Conservation (phyloP, 2,888 invertebrate species). For the Drosophila suboccidentalis region DNA sequence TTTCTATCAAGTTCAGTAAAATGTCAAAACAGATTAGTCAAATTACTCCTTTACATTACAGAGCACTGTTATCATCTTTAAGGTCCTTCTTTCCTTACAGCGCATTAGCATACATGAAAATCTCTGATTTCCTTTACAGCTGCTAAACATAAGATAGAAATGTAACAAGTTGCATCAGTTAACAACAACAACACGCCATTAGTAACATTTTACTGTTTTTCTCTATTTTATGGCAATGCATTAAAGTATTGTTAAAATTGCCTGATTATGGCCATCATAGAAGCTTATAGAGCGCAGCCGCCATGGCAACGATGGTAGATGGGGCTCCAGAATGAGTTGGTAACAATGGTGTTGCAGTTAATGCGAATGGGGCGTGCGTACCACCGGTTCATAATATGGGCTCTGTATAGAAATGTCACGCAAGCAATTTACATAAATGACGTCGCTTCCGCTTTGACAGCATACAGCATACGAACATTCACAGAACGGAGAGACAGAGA, state of each 20-base stretch:
- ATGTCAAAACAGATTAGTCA: background rate
- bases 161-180: no score
- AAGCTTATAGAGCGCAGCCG: slow-evolving; percentile 59
- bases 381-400: slow-evolving; percentile 68
- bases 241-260: slow-evolving; percentile 32
- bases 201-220: slow-evolving; percentile 23
- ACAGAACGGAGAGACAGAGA: background rate
- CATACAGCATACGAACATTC: slow-evolving; percentile 8
- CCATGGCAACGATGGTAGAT: slow-evolving; percentile 15
- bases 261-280: slow-evolving; percentile 43
- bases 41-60: background rate
- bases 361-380: slow-evolving; percentile 58
- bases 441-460: slow-evolving; percentile 69
- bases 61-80: background rate
- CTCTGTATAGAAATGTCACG: slow-evolving; percentile 75
- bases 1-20: slow-evolving; percentile 35
- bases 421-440: slow-evolving; percentile 83
- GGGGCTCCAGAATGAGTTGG: slow-evolving; percentile 4
- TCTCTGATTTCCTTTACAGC: background rate
- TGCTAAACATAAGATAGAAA: background rate
- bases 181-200: background rate
- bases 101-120: background rate
- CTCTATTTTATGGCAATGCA: slow-evolving; percentile 10
- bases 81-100: background rate
- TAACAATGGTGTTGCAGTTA: slow-evolving; percentile 50